phyloP scores from a whole-genome alignment of 2,113 vertebrate genomes.

The Lepus timidus region DNA sequence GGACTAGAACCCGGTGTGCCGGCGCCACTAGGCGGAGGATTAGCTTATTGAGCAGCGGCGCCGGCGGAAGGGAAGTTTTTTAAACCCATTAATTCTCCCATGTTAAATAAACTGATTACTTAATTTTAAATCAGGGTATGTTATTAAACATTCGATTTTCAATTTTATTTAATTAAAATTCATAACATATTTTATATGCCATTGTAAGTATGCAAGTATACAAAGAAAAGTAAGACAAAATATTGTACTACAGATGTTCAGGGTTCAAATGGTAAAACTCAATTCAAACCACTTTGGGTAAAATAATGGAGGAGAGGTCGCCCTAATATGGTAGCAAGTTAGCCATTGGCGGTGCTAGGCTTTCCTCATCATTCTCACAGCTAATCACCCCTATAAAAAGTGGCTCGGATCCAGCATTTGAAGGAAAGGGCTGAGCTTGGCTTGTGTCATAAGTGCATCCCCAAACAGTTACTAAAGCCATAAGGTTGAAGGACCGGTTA shows the following conservation, averaged over 20 bases:
- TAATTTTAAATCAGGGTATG: constrained; percentile 33
- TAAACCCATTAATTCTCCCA: background rate
- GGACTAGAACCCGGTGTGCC: too few species aligned
- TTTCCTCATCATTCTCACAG: background rate
- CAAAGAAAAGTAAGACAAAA: background rate
- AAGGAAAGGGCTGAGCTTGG: background rate
- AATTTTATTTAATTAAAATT: constrained; percentile 32
- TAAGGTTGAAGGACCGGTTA: background rate
- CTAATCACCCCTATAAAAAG: background rate
- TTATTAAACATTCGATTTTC: constrained; percentile 36
- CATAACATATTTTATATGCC: background rate
- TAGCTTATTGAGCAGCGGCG: too few species aligned
- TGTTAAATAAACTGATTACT: background rate
- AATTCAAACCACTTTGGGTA: background rate
- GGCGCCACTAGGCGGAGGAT: too few species aligned
- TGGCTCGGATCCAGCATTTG: background rate
- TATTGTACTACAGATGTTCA: background rate
- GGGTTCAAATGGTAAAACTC: background rate
- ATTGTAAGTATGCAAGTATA: background rate
- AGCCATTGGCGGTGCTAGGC: background rate
- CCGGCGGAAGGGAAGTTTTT: background rate
- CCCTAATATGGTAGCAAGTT: background rate
- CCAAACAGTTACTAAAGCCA: background rate
- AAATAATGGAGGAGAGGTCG: background rate
- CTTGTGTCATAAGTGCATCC: background rate